Base-by-base conservation (phyloP, 2,113 vertebrate genomes). In the Phalacrocorax aristotelis region DNA sequence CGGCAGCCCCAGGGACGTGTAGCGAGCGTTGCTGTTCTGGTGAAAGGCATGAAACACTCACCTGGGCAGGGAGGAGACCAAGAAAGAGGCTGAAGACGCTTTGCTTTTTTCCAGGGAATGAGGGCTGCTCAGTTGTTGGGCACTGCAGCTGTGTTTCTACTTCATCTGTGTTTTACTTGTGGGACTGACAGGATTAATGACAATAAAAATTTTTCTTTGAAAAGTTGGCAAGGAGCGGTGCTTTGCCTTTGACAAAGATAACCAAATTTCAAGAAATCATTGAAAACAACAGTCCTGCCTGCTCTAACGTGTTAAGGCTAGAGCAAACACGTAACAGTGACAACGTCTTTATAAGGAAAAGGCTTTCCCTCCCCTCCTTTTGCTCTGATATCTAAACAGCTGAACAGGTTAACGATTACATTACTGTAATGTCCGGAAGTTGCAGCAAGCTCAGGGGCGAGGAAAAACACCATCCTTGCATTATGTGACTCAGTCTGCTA, bases 261-360 rank as follows among this genome's bases (percentile, higher is more conserved):
- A 84, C 81, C 7, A 79, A 95, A 89, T 91, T 91, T 96, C 54
- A 69, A 84, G 13, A 83, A 93, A 34, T 88, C 82, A 70, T 89
- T 95, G 83, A 13, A 90, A 92, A 85, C 66, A 13, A 77, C 75
- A 88, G 66, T 65, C 36, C 78, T 83, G 62, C 66, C 92, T 91
- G 40, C 70, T 66, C 78, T 46, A 74, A 74, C 84, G 70, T 87
- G 87, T 95, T 87, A 36, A 36, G 58, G 40, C 82, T 88, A 82
- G 74, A 76, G 29, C 69, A 83, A 60, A 36, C 3, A 11, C 9
- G 19, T 29, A 91, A 46, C 74, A 51, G 52, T 17, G 57, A 89
- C 36, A 72, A 10, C 1, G 2, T 36, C 13, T 79, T 89, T 51
- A 34, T 18, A 69, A 34, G 23, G 81, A 69, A 82, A 64, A 75